Percentiles rank a stretch among this genome's conserved stretches.
phyloP scores from a whole-genome alignment of 2,888 invertebrate genomes.

The Plebejus argus region DNA sequence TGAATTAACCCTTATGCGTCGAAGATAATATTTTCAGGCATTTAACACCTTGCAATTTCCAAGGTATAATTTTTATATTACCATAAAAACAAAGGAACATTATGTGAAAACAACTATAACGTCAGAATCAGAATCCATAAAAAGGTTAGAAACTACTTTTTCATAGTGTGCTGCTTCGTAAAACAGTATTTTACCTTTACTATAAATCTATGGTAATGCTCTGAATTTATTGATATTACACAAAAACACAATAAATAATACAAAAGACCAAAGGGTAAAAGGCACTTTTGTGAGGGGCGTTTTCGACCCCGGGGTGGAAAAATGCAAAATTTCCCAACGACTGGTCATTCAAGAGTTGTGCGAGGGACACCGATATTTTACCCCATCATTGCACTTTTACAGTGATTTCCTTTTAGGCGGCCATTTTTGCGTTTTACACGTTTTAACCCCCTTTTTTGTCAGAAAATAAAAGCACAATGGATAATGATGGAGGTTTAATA shows the following conservation, averaged over 20 bases:
- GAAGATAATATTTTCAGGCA: too few species aligned
- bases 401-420: conserved; percentile 66
- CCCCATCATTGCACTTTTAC: conserved; percentile 68
- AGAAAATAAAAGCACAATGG: background rate
- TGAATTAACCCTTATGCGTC: too few species aligned
- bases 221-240: conserved; percentile 70
- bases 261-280: conserved; percentile 64
- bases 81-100: background rate
- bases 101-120: background rate
- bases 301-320: conserved; percentile 49
- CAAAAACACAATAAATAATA: conserved; percentile 64
- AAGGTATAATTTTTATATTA: background rate
- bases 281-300: conserved; percentile 63
- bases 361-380: conserved; percentile 71
- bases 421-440: background rate
- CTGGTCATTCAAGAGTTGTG: conserved; percentile 68
- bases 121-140: background rate
- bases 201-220: conserved; percentile 65
- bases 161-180: background rate
- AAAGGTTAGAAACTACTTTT: conserved; percentile 9
- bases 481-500: background rate
- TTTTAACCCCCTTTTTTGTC: background rate
- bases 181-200: conserved; percentile 39
- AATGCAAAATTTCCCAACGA: conserved; percentile 66
- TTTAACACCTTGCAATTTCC: too few species aligned